Evolutionary conservation across 2,797 vertebrate genomes (phyloP).

Genomic region (Tarsius wallacei): DNA sequence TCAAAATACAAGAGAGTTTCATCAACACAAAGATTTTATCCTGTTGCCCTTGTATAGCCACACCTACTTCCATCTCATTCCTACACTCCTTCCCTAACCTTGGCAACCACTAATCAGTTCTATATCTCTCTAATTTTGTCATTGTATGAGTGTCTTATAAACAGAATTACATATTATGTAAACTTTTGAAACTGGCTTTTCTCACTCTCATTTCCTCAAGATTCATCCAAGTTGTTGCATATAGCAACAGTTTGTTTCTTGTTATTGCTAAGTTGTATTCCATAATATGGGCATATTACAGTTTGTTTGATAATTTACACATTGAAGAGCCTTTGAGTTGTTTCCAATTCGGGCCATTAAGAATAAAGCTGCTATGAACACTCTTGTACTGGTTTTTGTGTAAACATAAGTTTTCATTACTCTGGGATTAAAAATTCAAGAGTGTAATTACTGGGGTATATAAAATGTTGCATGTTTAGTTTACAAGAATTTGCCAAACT

Average conservation of each 20-base stretch:
- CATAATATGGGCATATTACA: background rate
- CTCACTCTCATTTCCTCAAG: background rate
- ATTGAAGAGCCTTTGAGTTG: background rate
- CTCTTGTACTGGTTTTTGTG: background rate
- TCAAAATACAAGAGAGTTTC: background rate
- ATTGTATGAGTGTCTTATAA: background rate
- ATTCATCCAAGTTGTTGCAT: background rate
- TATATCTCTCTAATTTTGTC: background rate
- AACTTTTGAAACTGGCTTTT: background rate
- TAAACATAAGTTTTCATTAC: background rate
- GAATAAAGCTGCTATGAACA: background rate
- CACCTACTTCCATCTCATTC: background rate
- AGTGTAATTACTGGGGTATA: background rate
- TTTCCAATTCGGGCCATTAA: background rate
- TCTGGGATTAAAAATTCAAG: background rate
- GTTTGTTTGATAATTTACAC: background rate
- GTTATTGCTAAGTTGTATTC: background rate
- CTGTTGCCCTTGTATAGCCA: background rate
- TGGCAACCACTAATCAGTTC: background rate
- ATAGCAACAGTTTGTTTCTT: background rate
- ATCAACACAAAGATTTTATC: background rate
- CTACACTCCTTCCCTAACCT: background rate
- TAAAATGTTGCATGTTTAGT: background rate
- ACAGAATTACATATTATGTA: background rate
- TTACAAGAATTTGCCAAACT: no score